Evolutionary conservation across 1,140 invertebrate genomes (phyloP).

Genomic region (Drosophila nasuta): DNA sequence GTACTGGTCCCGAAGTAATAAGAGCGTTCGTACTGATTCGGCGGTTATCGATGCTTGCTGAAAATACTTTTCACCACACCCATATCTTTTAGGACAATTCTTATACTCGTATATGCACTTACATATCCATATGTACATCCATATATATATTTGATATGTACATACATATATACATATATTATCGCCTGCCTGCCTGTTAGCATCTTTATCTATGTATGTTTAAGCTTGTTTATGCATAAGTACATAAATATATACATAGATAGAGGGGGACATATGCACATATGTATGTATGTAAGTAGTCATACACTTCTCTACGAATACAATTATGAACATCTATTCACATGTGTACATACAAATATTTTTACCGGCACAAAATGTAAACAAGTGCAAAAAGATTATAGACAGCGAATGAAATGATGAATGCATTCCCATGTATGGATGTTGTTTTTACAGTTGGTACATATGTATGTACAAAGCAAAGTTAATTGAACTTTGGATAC

Average conservation of each 20-base stretch:
- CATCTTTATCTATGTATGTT: too few species aligned
- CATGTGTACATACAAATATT: slow-evolving; percentile 13
- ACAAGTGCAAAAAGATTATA: slow-evolving; percentile 36
- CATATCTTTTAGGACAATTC: slow-evolving; percentile 17
- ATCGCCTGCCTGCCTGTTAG: too few species aligned
- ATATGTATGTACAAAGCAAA: neutral
- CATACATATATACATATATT: neutral
- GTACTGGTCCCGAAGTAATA: slow-evolving; percentile 21
- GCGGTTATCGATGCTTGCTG: slow-evolving; percentile 21
- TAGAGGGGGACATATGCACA: neutral
- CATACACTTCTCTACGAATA: slow-evolving; percentile 1
- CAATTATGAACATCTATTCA: neutral
- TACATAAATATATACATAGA: neutral
- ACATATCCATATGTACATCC: neutral
- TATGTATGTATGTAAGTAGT: slow-evolving; percentile 3
- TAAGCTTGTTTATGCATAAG: neutral
- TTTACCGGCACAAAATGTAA: slow-evolving; percentile 61
- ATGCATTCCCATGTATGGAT: too few species aligned
- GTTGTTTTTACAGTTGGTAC: neutral
- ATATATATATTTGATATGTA: neutral
- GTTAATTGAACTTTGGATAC: neutral
- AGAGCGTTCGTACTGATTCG: slow-evolving; percentile 28
- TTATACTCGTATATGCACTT: slow-evolving; percentile 8
- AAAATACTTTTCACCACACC: slow-evolving; percentile 37
- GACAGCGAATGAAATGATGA: neutral